These are phyloP conservation scores for Oedothorax gibbosus DNA, from an alignment of 1,140 invertebrate genomes.

Conservation along the genomic window DNA sequence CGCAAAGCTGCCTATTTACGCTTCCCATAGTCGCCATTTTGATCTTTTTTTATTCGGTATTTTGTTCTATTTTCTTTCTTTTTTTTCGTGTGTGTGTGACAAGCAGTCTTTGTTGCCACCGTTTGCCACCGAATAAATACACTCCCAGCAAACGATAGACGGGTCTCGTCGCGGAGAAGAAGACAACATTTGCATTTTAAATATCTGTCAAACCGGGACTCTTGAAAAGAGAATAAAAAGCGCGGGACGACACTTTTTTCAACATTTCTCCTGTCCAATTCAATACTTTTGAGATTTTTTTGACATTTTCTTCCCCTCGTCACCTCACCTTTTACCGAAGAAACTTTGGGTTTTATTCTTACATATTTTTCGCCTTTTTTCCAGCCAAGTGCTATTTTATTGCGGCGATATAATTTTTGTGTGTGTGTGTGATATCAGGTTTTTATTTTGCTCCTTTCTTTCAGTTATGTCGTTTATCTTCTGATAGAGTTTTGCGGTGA, in stretches of 20 bases:
- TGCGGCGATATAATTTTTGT: slow-evolving; percentile 15
- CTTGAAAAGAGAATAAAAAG: slow-evolving; percentile 60
- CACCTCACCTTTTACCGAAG: too few species aligned
- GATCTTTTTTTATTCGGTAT: neutral
- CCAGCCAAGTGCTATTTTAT: slow-evolving; percentile 40
- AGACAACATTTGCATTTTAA: slow-evolving; percentile 61
- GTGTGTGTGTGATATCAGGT: neutral
- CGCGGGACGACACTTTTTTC: slow-evolving; percentile 43
- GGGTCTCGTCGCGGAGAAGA: slow-evolving; percentile 34
- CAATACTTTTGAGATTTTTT: slow-evolving; percentile 58
- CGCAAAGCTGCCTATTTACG: slow-evolving; percentile 60
- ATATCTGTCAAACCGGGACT: slow-evolving; percentile 56
- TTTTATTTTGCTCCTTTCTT: slow-evolving; percentile 25
- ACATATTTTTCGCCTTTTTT: slow-evolving; percentile 11
- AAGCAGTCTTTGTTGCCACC: slow-evolving; percentile 59
- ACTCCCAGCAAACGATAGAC: slow-evolving; percentile 57
- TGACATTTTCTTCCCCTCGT: slow-evolving; percentile 23
- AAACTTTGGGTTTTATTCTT: neutral
- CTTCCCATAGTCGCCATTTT: slow-evolving; percentile 44
- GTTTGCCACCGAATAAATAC: slow-evolving; percentile 59
- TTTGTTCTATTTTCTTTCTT: neutral
- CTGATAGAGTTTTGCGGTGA: too few species aligned
- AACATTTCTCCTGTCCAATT: slow-evolving; percentile 32
- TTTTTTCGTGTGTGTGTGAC: slow-evolving; percentile 47
- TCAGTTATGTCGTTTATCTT: neutral